Evolutionary conservation across 2,888 invertebrate species (phyloP).

Genomic region (Megastigmus dorsalis): DNA sequence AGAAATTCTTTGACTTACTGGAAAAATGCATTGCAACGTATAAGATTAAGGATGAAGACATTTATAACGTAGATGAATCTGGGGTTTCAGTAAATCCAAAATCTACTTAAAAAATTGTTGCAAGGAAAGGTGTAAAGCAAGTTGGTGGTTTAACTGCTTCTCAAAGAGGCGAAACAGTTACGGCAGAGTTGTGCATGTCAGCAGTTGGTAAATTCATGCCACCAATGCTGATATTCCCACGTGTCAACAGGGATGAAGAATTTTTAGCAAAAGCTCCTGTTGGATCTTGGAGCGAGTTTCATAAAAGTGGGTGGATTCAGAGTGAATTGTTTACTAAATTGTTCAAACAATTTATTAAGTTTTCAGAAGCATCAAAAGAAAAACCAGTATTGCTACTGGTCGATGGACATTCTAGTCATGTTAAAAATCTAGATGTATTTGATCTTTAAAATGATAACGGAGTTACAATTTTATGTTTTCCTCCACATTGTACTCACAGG

Average conservation of each 20-base stretch:
- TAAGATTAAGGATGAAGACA: constrained; percentile 21
- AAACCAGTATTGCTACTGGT: constrained; percentile 64
- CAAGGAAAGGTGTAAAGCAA: constrained; percentile 59
- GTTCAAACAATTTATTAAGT: constrained; percentile 70
- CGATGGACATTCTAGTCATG: constrained; percentile 67
- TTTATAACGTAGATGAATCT: constrained; percentile 64
- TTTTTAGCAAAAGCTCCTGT: too few relatives aligned
- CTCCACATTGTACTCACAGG: constrained; percentile 63
- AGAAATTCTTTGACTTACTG: constrained; percentile 5
- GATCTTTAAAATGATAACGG: constrained; percentile 59
- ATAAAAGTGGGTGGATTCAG: too few relatives aligned
- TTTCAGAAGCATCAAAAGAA: constrained; percentile 61
- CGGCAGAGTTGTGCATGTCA: constrained; percentile 60
- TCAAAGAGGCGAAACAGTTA: constrained; percentile 61
- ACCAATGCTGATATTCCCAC: too few relatives aligned
- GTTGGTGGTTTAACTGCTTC: constrained; percentile 61
- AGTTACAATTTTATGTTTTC: constrained; percentile 66
- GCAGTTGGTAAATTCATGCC: constrained; percentile 56
- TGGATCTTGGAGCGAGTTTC: too few relatives aligned
- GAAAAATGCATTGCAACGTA: background rate
- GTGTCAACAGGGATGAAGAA: too few relatives aligned
- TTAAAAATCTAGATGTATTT: constrained; percentile 63
- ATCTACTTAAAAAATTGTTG: constrained; percentile 61
- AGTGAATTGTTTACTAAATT: too few relatives aligned
- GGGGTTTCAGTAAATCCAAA: constrained; percentile 61